Evolutionary conservation across 92 coral and sea anemone genomes (phyloP), one percentile per base, ranked within the genome.

Genomic region (Bergia sp.): DNA sequence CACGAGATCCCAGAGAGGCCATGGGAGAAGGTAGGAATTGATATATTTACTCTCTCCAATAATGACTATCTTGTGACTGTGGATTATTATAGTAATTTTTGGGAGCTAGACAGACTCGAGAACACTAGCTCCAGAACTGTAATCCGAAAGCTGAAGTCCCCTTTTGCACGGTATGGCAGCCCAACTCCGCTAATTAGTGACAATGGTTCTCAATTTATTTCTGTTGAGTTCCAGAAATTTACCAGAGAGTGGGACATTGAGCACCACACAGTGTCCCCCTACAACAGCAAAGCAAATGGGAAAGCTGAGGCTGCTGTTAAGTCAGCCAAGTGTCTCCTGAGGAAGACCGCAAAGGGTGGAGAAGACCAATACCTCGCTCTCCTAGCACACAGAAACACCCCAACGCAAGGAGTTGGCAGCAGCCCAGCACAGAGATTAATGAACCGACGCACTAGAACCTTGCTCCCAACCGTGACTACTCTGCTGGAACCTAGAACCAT

Each of bases 221-320:
- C 90, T 13, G 57, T 73, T 40, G 93, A 90, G 37, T 90, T 90
- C 43, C 90, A 81, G 50, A 74, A 45, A 75, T 73, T 91, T 15
- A 75, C 90, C 36, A 88, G 72, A 15, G 91, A 73, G 42, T 88
- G 89, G 89, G 89, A 88, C 73, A 73, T 88, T 21, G 72, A 87
- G 21, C 88, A 88, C 57, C 55, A 0, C 50, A 79, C 87, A 1
- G 79, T 85, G 0, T 58, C 79, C 20, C 93, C 93, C 45, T 76
- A 88, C 86, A 82, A 91, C 89, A 88, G 91, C 82, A 87, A 91
- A 42, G 91, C 79, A 13, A 91, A 91, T 40, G 93, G 93, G 0
- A 61, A 82, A 21, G 91, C 72, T 4, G 88, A 82, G 45, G 91
- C 91, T 1, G 91, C 88, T 11, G 88, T 89, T 11, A 89, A 89